Evolutionary conservation across 2,888 invertebrate genomes (phyloP).

Genomic region (Eurytoma adleriae): DNA sequence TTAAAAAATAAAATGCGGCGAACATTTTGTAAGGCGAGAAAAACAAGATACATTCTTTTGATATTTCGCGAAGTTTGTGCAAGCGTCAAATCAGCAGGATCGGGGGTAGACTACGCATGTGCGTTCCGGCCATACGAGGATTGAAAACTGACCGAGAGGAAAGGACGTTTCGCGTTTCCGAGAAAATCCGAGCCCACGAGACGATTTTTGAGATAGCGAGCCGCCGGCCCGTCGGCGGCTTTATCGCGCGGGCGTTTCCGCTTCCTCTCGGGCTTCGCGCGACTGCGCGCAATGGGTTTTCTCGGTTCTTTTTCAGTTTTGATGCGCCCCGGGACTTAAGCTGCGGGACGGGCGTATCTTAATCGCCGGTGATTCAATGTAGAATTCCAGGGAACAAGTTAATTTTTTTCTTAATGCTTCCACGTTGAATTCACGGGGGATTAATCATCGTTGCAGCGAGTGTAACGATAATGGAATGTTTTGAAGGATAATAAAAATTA

Average conservation of each 20-base stretch:
- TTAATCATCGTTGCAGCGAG: no score
- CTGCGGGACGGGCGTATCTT: no score
- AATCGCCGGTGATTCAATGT: no score
- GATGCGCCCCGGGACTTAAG: no score
- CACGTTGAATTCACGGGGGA: no score
- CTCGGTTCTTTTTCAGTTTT: background rate
- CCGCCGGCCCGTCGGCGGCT: constrained; percentile 27
- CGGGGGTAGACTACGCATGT: constrained; percentile 43
- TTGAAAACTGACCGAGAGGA: constrained; percentile 56
- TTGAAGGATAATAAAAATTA: no score
- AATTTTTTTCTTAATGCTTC: no score
- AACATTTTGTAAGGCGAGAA: background rate
- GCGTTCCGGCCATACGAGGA: constrained; percentile 19
- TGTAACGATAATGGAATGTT: no score
- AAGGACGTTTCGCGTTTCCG: constrained; percentile 67
- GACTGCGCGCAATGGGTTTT: constrained; percentile 26
- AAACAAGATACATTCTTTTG: no score
- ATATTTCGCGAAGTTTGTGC: no score
- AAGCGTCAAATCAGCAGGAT: background rate
- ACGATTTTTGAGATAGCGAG: constrained; percentile 63
- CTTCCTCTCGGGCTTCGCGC: constrained; percentile 58
- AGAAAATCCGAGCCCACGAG: constrained; percentile 62
- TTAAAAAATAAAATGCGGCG: background rate
- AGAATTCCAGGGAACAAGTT: no score
- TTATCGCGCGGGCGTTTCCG: constrained; percentile 64